phyloP scores from a whole-genome alignment of 2,797 vertebrate species.

The Eospalax fontanierii region DNA sequence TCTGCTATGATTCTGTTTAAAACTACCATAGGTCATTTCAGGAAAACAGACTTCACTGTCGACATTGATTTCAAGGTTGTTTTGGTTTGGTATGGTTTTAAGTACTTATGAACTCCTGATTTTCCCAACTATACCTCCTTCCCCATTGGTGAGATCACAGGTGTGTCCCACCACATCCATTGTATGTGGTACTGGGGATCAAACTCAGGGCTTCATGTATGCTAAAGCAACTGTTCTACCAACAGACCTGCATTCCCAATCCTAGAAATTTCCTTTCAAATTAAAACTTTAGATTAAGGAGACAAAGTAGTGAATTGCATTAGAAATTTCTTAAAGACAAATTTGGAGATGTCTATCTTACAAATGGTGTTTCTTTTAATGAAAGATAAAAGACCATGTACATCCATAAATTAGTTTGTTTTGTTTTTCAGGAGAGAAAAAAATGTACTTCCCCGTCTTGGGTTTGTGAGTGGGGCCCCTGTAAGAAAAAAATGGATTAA shows the following conservation, averaged over 20 bases:
- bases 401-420: not conserved
- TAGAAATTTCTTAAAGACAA: not conserved
- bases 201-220: not conserved
- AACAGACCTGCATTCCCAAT: not conserved
- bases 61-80: not conserved
- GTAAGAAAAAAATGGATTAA: not conserved
- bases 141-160: not conserved
- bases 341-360: not conserved
- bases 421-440: not conserved
- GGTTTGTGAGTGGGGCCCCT: not conserved
- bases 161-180: not conserved
- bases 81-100: not conserved
- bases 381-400: not conserved
- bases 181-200: not conserved
- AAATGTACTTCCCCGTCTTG: not conserved
- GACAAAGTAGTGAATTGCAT: too few species aligned
- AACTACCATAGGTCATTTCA: not conserved
- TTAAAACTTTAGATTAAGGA: not conserved
- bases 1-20: conserved; percentile 8
- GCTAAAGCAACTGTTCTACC: not conserved
- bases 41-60: conserved; percentile 18
- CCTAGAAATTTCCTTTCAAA: not conserved
- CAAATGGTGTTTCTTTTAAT: not conserved
- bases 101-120: not conserved
- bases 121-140: not conserved